phyloP scores from a whole-genome alignment of 2,888 invertebrate genomes.

The Cybosia mesomella region DNA sequence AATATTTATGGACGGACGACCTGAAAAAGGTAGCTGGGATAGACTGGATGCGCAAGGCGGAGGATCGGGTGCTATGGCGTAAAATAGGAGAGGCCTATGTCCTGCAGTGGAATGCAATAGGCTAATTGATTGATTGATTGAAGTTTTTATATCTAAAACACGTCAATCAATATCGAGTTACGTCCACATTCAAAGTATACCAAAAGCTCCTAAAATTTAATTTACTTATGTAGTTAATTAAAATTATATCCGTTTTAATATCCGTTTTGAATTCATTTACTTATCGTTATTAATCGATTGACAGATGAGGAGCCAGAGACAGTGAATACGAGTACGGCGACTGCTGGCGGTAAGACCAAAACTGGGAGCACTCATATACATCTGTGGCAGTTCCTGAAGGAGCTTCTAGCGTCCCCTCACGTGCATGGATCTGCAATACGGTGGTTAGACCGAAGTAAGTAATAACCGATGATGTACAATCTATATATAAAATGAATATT shows the following conservation, averaged over 20 bases:
- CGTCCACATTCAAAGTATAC: not conserved
- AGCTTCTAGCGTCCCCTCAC: constrained; percentile 95
- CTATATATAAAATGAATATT: too few species aligned
- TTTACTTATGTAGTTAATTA: not conserved
- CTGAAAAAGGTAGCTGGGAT: too few species aligned
- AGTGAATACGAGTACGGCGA: constrained; percentile 64
- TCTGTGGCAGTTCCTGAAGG: constrained; percentile 99
- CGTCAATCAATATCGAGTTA: not conserved
- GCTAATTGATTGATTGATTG: too few species aligned
- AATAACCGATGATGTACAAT: not conserved
- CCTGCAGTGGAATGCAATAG: too few species aligned
- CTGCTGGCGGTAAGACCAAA: constrained; percentile 73
- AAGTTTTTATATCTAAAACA: not conserved
- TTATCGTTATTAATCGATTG: not conserved
- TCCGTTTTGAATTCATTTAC: not conserved
- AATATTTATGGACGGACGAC: too few species aligned
- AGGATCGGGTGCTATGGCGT: too few species aligned
- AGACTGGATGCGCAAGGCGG: too few species aligned
- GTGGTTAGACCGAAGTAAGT: constrained; percentile 96
- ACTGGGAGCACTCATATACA: constrained; percentile 96
- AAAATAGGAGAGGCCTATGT: too few species aligned
- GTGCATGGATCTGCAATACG: constrained; percentile 97
- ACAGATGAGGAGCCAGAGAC: constrained; percentile 88
- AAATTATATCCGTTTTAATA: not conserved
- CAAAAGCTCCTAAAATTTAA: not conserved